Percentiles rank a stretch among this genome's conserved stretches.
Conservation (phyloP, 2,888 invertebrate species). For the Heteromyza rotundicornis region DNA sequence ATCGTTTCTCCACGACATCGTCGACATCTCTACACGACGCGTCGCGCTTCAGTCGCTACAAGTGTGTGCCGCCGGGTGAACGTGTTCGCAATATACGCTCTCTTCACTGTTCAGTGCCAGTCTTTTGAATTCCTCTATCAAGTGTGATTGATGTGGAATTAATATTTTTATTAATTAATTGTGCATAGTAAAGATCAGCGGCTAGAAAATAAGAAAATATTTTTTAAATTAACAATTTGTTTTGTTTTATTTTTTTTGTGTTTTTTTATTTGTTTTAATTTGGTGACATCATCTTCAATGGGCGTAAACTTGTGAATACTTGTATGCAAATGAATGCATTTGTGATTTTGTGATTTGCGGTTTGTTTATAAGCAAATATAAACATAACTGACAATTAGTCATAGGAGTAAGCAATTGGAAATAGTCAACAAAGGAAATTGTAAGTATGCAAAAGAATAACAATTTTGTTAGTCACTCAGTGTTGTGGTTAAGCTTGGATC, state of each 20-base stretch:
- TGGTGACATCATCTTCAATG: no score
- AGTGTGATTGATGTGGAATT: background rate
- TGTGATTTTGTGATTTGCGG: no score
- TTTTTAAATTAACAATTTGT: background rate
- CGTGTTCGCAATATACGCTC: slow-evolving; percentile 27
- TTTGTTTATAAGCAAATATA: no score
- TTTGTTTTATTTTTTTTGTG: background rate
- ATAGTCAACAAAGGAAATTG: no score
- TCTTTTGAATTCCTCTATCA: background rate
- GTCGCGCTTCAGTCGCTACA: slow-evolving; percentile 30
- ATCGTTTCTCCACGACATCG: background rate
- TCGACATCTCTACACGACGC: background rate
- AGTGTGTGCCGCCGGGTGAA: slow-evolving; percentile 43
- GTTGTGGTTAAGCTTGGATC: no score
- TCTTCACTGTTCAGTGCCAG: background rate
- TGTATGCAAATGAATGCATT: no score
- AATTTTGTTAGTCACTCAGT: no score
- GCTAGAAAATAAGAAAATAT: background rate
- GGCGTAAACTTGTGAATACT: no score
- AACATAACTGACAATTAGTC: no score
- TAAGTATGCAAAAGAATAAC: no score
- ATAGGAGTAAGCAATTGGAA: no score
- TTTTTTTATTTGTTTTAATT: no score
- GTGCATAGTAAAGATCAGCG: background rate
- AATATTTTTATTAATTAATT: background rate